These are phyloP conservation scores for Zaprionus obscuricornis DNA, from an alignment of 2,888 invertebrate species.

Conservation along the genomic window DNA sequence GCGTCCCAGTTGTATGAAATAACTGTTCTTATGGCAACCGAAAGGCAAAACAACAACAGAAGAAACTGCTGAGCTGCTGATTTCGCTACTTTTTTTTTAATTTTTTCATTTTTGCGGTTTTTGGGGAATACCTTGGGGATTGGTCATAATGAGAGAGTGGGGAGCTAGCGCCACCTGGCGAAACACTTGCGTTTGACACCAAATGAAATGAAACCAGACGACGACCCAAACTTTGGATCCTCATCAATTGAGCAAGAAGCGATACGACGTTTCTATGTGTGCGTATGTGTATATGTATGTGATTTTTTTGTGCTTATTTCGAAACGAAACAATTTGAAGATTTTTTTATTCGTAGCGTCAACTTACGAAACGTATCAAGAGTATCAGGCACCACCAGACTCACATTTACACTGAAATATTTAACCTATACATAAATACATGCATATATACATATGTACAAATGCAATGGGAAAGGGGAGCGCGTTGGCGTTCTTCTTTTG, in stretches of 20 bases:
- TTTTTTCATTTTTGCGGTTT: conserved; percentile 25
- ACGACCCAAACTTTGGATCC: conserved; percentile 36
- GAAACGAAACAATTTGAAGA: conserved; percentile 53
- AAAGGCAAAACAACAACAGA: conserved; percentile 40
- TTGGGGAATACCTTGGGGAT: conserved; percentile 69
- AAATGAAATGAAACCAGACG: conserved; percentile 35
- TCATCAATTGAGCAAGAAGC: conserved; percentile 46
- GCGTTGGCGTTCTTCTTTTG: conserved; percentile 46
- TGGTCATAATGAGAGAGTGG: conserved; percentile 46
- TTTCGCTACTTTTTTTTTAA: conserved; percentile 16
- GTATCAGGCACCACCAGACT: conserved; percentile 50
- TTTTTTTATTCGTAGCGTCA: conserved; percentile 40
- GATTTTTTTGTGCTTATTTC: conserved; percentile 46
- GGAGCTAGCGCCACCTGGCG: conserved; percentile 47
- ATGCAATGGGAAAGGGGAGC: conserved; percentile 49
- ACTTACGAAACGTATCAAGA: conserved; percentile 53
- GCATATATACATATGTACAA: conserved; percentile 19
- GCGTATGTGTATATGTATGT: conserved; percentile 11
- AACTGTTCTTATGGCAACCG: conserved; percentile 63
- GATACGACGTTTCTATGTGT: conserved; percentile 12
- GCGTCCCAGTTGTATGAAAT: conserved; percentile 49
- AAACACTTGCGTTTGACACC: conserved; percentile 34
- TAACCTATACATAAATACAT: conserved; percentile 17
- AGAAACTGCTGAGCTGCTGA: conserved; percentile 55
- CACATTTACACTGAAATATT: too few species aligned